These are phyloP conservation scores for Ditula angustiorana DNA, from an alignment of 2,888 invertebrate genomes.

Conservation along the genomic window DNA sequence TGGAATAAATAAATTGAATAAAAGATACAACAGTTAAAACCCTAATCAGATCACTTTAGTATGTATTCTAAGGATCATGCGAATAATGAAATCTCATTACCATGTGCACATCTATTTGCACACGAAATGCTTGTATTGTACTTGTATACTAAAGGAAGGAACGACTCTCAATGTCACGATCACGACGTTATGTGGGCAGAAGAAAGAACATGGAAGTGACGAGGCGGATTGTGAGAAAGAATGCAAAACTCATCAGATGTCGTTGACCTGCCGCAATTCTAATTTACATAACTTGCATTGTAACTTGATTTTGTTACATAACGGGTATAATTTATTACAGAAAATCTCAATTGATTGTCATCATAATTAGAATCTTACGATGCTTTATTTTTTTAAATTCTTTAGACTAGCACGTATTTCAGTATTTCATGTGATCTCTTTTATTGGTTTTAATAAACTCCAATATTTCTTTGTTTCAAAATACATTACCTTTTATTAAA, in stretches of 20 bases:
- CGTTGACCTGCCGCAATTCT: constrained; percentile 27
- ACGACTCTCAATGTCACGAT: constrained; percentile 38
- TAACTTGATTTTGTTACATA: constrained; percentile 2
- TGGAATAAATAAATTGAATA: too few relatives aligned
- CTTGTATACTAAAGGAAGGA: too few relatives aligned
- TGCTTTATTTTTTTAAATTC: background rate
- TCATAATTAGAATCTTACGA: background rate
- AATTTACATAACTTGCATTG: constrained; percentile 26
- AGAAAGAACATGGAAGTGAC: constrained; percentile 22
- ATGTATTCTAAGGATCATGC: constrained; percentile 35
- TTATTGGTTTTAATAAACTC: too few relatives aligned
- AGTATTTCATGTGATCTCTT: too few relatives aligned
- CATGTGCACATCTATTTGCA: constrained; percentile 26
- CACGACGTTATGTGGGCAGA: constrained; percentile 30
- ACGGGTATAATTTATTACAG: background rate
- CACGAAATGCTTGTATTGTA: constrained; percentile 40
- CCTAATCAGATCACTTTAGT: constrained; percentile 9
- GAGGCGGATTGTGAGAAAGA: constrained; percentile 9
- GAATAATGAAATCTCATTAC: constrained; percentile 38
- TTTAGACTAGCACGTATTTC: too few relatives aligned
- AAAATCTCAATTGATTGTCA: constrained; percentile 2
- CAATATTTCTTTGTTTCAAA: too few relatives aligned
- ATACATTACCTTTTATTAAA: background rate
- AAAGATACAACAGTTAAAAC: too few relatives aligned
- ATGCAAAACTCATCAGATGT: constrained; percentile 4